Percentiles rank a stretch among this genome's conserved stretches.
Conservation (phyloP, 2,888 invertebrate genomes). For the Ischnus inquisitorius region DNA sequence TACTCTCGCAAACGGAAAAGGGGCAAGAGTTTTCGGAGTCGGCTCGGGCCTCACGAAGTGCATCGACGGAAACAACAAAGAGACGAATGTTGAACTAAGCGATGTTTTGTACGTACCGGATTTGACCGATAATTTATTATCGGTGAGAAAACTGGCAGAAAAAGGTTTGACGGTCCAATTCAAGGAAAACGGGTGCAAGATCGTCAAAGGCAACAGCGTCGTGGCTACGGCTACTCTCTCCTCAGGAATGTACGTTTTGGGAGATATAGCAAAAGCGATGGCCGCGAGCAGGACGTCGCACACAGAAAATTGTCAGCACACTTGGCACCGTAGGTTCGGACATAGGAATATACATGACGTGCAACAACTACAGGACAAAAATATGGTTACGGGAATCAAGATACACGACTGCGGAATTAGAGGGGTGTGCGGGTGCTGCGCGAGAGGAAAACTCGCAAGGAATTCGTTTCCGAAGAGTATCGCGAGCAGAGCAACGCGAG, state of each 20-base stretch:
- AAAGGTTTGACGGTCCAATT: conserved; percentile 54
- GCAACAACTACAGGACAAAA: conserved; percentile 52
- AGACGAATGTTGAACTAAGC: conserved; percentile 41
- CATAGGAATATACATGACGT: conserved; percentile 68
- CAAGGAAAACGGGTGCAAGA: conserved; percentile 53
- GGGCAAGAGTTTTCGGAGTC: conserved; percentile 64
- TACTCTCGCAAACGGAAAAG: conserved; percentile 61
- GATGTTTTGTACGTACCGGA: conserved; percentile 68
- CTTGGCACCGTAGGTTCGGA: conserved; percentile 72
- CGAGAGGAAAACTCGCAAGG: conserved; percentile 72
- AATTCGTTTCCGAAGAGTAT: conserved; percentile 68
- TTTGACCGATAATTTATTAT: conserved; percentile 66
- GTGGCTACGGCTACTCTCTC: conserved; percentile 45
- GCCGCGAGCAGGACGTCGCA: conserved; percentile 29
- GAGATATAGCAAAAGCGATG: conserved; percentile 46
- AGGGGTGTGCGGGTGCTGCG: conserved; percentile 70
- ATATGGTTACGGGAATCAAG: conserved; percentile 66
- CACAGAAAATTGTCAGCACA: conserved; percentile 67
- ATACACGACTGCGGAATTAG: conserved; percentile 68
- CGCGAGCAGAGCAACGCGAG: conserved; percentile 53
- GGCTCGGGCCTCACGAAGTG: conserved; percentile 62
- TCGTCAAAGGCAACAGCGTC: conserved; percentile 46
- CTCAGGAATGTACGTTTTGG: conserved; percentile 62
- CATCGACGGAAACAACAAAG: conserved; percentile 27
- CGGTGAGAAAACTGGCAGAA: conserved; percentile 65